Conservation (phyloP, 1,140 invertebrate species). For the Drosophila varians region DNA sequence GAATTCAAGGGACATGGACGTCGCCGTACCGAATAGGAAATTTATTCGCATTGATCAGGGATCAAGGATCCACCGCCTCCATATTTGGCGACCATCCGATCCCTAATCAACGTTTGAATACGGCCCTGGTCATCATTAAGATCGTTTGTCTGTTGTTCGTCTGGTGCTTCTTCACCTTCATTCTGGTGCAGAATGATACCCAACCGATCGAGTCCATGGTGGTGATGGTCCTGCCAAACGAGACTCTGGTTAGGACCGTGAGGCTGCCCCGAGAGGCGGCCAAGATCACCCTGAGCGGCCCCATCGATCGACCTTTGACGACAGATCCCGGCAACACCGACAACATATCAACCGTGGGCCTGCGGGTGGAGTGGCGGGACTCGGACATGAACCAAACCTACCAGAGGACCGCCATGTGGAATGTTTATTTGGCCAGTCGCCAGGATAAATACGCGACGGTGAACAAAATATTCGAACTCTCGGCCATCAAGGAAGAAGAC, state of each 20-base stretch:
- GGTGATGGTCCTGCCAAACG: neutral
- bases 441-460: fast-evolving
- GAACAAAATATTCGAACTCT: neutral
- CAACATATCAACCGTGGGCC: neutral
- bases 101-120: neutral
- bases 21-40: neutral
- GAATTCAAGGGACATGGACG: conserved; percentile 3
- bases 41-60: neutral
- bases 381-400: neutral
- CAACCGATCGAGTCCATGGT: neutral
- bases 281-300: neutral
- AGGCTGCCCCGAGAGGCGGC: conserved; percentile 32
- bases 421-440: neutral
- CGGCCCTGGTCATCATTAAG: neutral
- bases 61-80: neutral
- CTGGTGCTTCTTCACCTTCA: conserved; percentile 6
- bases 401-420: neutral
- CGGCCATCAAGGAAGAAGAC: fast-evolving
- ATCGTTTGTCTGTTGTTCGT: neutral
- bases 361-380: neutral
- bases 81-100: neutral
- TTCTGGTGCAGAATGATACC: neutral
- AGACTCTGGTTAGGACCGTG: neutral
- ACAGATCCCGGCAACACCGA: neutral
- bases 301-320: neutral